Percentiles rank a stretch among this genome's conserved stretches.
Evolutionary conservation across 2,797 vertebrate species (phyloP).

Genomic region (Pantherophis alleghaniensis): DNA sequence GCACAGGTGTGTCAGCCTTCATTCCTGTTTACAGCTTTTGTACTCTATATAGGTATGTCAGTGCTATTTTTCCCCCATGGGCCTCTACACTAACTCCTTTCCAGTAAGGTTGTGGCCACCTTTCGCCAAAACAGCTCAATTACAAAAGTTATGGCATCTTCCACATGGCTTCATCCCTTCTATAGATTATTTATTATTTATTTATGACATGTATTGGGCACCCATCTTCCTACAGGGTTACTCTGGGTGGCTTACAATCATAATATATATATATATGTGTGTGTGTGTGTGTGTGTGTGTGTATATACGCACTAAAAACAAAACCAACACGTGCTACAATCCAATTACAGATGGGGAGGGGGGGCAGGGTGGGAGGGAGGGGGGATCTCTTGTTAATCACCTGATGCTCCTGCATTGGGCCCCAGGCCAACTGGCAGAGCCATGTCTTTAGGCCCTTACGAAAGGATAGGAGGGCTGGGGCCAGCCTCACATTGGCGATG

Average conservation of each 20-base stretch:
- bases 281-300: too few relatives aligned
- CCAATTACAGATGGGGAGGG: not conserved
- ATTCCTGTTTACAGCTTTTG: not conserved
- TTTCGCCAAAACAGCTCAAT: not conserved
- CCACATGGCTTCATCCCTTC: not conserved
- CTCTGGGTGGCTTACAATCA: not conserved
- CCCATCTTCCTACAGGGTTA: not conserved
- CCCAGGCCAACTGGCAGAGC: not conserved
- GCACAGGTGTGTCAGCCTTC: constrained; percentile 17
- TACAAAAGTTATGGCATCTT: not conserved
- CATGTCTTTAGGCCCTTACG: not conserved
- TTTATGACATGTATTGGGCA: not conserved
- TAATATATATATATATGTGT: not conserved
- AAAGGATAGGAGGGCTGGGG: not conserved
- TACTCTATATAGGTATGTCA: constrained; percentile 49
- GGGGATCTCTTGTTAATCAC: not conserved
- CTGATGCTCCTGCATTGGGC: not conserved
- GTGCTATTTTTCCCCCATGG: accelerated
- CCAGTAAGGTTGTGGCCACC: not conserved
- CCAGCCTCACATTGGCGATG: not conserved
- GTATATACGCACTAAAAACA: not conserved
- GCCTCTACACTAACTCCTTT: too few relatives aligned
- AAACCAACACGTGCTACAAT: not conserved
- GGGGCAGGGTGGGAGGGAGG: too few relatives aligned
- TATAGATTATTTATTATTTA: not conserved